A percentile compares a stretch with the other conserved stretches of the same genome.
These are phyloP conservation scores for Enteromius mattozi DNA, from an alignment of 2,797 vertebrate species.

Conservation along the genomic window DNA sequence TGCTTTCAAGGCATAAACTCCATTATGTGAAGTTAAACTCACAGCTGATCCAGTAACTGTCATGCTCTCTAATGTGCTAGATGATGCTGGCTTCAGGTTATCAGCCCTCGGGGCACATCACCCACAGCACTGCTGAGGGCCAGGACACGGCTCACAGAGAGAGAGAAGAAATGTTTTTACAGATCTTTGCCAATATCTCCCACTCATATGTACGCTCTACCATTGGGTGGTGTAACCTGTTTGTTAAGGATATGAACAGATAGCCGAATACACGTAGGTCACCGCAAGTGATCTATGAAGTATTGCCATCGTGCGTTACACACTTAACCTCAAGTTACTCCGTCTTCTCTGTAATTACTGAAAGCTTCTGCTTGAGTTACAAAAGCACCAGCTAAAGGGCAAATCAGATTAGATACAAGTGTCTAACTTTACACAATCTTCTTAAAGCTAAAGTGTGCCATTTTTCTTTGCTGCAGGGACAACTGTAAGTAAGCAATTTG, in stretches of 20 bases:
- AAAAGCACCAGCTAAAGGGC: slow-evolving; percentile 6
- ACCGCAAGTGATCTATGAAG: background rate
- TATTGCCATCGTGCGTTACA: background rate
- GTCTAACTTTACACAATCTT: background rate
- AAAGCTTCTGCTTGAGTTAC: slow-evolving; percentile 14
- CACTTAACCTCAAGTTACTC: slow-evolving; percentile 1
- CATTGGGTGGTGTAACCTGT: background rate
- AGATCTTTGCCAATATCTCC: background rate
- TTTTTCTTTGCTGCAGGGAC: background rate
- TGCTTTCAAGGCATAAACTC: background rate
- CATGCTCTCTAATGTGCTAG: background rate
- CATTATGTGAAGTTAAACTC: slow-evolving; percentile 2
- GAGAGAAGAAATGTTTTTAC: too few species aligned
- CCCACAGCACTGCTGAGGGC: background rate
- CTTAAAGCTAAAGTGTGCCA: background rate
- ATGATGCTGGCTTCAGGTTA: slow-evolving; percentile 24
- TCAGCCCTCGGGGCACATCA: slow-evolving; percentile 27
- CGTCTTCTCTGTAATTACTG: slow-evolving; percentile 5
- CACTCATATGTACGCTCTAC: background rate
- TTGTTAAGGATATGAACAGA: background rate
- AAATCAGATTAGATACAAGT: slow-evolving; percentile 1
- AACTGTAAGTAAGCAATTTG: background rate
- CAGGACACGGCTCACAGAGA: background rate
- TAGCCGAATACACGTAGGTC: background rate
- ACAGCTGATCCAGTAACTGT: background rate